These are phyloP conservation scores for Typhlichthys subterraneus DNA, from an alignment of 2,797 vertebrate species.

Conservation along the genomic window DNA sequence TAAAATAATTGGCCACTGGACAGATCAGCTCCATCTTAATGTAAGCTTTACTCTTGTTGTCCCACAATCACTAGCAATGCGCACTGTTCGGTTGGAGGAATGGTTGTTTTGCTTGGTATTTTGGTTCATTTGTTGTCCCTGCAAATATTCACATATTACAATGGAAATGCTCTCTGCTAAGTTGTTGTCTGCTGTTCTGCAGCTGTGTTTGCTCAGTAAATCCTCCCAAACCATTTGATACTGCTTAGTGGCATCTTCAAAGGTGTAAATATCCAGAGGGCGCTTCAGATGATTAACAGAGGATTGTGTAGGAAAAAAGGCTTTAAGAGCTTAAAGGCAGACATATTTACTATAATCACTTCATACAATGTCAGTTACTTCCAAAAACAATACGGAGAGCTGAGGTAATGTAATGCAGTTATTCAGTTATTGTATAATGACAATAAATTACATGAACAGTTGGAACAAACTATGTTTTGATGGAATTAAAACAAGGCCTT, in stretches of 20 bases:
- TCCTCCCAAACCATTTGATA: conserved; percentile 49
- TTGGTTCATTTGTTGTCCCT: conserved; percentile 4
- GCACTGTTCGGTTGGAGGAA: neutral
- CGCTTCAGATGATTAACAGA: conserved; percentile 64
- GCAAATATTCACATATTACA: conserved; percentile 14
- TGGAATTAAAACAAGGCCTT: conserved; percentile 45
- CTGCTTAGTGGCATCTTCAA: conserved; percentile 56
- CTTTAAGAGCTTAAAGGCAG: conserved; percentile 54
- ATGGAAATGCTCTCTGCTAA: conserved; percentile 27
- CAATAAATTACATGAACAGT: conserved; percentile 57
- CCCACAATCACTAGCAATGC: neutral
- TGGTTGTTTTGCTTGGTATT: neutral
- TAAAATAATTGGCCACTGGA: conserved; percentile 95
- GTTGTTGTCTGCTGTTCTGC: conserved; percentile 33
- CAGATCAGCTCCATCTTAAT: conserved; percentile 89
- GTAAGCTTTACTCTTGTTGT: conserved; percentile 69
- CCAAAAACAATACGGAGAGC: conserved; percentile 48
- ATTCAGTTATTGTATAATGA: conserved; percentile 49
- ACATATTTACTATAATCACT: conserved; percentile 57
- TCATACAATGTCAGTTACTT: conserved; percentile 45
- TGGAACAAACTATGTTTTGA: conserved; percentile 54
- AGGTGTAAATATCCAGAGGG: conserved; percentile 69
- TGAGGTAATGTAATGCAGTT: conserved; percentile 39
- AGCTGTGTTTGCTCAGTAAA: conserved; percentile 32
- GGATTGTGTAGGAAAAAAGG: conserved; percentile 58